Conservation (phyloP, 2,113 vertebrate species). For the Charina bottae region DNA sequence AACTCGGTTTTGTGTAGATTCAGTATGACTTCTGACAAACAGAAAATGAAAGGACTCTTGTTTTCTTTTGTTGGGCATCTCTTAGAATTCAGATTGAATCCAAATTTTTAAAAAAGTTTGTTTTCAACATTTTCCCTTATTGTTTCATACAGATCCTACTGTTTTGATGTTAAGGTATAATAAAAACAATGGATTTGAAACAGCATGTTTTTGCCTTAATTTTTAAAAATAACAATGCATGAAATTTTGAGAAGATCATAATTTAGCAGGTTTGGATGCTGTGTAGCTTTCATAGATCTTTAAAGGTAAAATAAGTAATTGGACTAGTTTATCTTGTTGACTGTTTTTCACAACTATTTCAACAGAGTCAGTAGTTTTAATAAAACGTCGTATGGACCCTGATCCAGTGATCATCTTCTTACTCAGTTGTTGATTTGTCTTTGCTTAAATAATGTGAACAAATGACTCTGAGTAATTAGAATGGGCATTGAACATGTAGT, state of each 20-base stretch:
- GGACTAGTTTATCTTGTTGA: not conserved
- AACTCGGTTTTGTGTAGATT: slow-evolving; percentile 15
- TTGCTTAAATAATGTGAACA: not conserved
- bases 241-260: slow-evolving; percentile 11
- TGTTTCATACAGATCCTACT: slow-evolving; percentile 28
- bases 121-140: slow-evolving; percentile 50
- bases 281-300: not conserved
- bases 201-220: slow-evolving; percentile 24
- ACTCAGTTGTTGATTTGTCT: not conserved
- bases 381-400: not conserved
- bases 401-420: not conserved
- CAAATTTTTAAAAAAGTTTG: slow-evolving; percentile 40
- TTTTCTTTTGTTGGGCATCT: slow-evolving; percentile 37
- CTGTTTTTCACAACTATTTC: not conserved
- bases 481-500: not conserved
- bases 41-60: slow-evolving; percentile 27
- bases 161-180: slow-evolving; percentile 7
- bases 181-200: slow-evolving; percentile 36
- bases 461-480: not conserved
- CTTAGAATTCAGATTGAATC: slow-evolving; percentile 6
- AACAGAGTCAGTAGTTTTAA: not conserved
- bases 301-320: not conserved
- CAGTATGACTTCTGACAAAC: slow-evolving; percentile 19
- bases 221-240: slow-evolving; percentile 22
- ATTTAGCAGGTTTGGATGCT: slow-evolving; percentile 15